Conservation (phyloP, 1,140 invertebrate species). For the Wiebesia pumilae region DNA sequence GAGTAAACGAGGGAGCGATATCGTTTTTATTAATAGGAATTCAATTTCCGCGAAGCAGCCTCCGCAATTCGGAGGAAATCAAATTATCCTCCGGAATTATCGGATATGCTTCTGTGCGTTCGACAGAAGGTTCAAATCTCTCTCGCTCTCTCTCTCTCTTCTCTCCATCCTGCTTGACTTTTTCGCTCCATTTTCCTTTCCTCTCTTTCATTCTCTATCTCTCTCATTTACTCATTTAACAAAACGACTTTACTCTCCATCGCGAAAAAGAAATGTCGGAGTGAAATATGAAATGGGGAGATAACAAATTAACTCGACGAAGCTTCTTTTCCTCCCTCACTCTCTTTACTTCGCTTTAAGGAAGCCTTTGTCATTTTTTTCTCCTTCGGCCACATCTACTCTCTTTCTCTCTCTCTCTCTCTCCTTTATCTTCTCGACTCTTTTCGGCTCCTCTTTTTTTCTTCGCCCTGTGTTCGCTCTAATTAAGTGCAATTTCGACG, state of each 20-base stretch:
- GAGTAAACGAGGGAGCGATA: conserved; percentile 55
- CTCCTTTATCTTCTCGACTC: background rate
- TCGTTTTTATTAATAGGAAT: conserved; percentile 69
- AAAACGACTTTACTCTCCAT: conserved; percentile 38
- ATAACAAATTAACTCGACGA: conserved; percentile 53
- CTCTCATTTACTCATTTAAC: conserved; percentile 43
- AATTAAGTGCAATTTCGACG: conserved; percentile 54
- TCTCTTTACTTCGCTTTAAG: conserved; percentile 33
- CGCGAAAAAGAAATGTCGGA: conserved; percentile 40
- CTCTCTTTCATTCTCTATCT: background rate
- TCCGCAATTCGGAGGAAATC: conserved; percentile 63
- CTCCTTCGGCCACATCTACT: conserved; percentile 13
- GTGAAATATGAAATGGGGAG: conserved; percentile 55
- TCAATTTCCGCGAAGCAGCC: conserved; percentile 62
- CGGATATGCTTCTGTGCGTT: conserved; percentile 52
- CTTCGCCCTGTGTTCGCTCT: conserved; percentile 39
- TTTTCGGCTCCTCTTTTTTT: background rate
- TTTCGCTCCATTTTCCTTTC: background rate
- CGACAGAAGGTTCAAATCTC: conserved; percentile 39
- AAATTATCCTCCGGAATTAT: conserved; percentile 64
- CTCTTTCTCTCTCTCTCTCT: too few species aligned
- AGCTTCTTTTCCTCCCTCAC: conserved; percentile 40
- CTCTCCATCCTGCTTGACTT: background rate
- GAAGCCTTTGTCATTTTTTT: conserved; percentile 52
- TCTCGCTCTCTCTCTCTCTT: conserved; percentile 14